Evolutionary conservation across 2,113 vertebrate genomes (phyloP).

Genomic region (Merops nubicus): DNA sequence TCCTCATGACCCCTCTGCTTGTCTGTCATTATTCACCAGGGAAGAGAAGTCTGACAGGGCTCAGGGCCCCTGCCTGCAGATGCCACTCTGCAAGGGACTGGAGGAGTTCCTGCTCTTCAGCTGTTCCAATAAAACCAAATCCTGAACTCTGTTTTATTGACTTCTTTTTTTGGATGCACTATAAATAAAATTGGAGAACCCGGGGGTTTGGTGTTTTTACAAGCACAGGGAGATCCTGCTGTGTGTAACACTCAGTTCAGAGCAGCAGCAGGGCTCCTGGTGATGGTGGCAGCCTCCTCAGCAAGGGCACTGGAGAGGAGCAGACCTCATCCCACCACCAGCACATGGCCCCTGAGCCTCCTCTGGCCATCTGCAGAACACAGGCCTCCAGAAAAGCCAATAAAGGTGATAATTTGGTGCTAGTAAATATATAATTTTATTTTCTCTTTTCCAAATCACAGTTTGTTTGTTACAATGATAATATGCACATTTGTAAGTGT

Average conservation of each 20-base stretch:
- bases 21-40: background rate
- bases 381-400: background rate
- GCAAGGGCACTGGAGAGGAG: background rate
- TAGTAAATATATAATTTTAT: background rate
- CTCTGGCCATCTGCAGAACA: no score
- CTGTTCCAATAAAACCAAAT: background rate
- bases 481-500: background rate
- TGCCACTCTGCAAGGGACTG: background rate
- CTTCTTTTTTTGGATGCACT: background rate
- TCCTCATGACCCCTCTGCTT: background rate
- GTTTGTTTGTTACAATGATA: background rate
- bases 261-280: background rate
- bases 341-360: rapidly evolving
- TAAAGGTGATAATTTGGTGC: background rate
- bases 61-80: background rate
- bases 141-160: background rate
- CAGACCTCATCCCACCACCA: rapidly evolving
- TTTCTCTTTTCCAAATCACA: background rate
- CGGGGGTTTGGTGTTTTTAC: background rate
- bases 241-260: background rate
- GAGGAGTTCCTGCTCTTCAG: background rate
- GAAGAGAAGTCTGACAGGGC: background rate
- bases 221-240: background rate
- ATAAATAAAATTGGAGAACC: background rate
- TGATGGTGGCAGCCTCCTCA: background rate